Conservation (phyloP, 2,113 vertebrate species). For the Neolamprologus longior region DNA sequence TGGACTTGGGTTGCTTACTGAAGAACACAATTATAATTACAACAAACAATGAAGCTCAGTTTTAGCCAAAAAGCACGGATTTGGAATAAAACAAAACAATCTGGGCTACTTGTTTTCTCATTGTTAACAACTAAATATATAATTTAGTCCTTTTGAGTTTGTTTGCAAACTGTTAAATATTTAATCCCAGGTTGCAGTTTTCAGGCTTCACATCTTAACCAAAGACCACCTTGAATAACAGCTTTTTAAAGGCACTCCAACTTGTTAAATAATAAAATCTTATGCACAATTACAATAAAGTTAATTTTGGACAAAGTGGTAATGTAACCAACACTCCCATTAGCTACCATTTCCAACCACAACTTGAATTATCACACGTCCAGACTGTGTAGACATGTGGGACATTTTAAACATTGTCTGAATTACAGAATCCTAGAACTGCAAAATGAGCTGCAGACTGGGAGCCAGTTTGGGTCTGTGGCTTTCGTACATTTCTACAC, state of each 20-base stretch:
- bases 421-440: neutral
- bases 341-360: neutral
- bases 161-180: neutral
- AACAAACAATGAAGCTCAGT: neutral
- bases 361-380: neutral
- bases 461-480: neutral
- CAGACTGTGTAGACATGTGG: neutral
- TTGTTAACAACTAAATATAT: neutral
- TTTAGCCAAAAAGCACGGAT: neutral
- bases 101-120: neutral
- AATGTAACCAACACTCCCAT: neutral
- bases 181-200: neutral
- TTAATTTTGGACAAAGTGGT: neutral
- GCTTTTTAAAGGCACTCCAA: neutral
- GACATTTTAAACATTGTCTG: neutral
- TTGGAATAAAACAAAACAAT: neutral
- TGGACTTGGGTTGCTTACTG: neutral
- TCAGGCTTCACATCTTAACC: neutral
- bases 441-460: neutral
- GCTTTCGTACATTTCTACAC: neutral
- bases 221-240: neutral
- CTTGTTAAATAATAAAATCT: neutral
- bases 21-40: neutral
- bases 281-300: neutral
- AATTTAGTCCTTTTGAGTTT: neutral